Evolutionary conservation across 1,140 invertebrate genomes (phyloP), one percentile per base, ranked within the genome.

Genomic region (Diabrotica undecimpunctata): DNA sequence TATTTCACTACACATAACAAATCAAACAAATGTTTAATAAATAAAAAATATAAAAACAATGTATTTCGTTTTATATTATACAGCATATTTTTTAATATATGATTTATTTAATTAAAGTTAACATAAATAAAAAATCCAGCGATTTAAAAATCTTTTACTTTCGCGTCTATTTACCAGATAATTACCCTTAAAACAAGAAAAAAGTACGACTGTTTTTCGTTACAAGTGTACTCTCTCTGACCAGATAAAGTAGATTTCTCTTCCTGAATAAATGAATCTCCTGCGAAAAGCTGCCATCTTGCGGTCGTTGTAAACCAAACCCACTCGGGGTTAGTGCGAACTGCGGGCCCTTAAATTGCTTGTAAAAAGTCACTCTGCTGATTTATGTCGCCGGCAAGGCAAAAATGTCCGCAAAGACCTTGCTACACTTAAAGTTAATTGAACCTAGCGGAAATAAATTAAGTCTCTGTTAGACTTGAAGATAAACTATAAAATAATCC

Each of bases 301-400:
- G 36, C 63, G 55, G 60, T 35, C 55, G 50, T 62, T 68, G 67
- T 68, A 66, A 65, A 37, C 64, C 67, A 58, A 64, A 65, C 67
- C 67, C 67, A 62, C 61, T 66, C 55, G 61, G 61, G 61, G 67
- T 66, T 69, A 60, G 54, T 41, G 51, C 57, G 54, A 66, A 66
- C 58, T 63, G 56, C 66, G 54, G 64, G 38, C 36, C 55, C 58
- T 62, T 53, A 69, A 69, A 69, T 66, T 66, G 67, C 67, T 63
- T 66, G 67, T 69, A 64, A 69, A 69, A 69, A 69, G 67, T 66
- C 64, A 59, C 53, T 69, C 64, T 66, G 64, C 61, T 69, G 64
- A 69, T 46, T 69, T 66, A 69, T 62, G 61, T 57, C 52, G 53
- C 14, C 13, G 38, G 46, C 61, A 57, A 68, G 25, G 52, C 61